Evolutionary conservation across 1,140 invertebrate species (phyloP), one percentile per base, ranked within the genome.

Genomic region (Mya arenaria): DNA sequence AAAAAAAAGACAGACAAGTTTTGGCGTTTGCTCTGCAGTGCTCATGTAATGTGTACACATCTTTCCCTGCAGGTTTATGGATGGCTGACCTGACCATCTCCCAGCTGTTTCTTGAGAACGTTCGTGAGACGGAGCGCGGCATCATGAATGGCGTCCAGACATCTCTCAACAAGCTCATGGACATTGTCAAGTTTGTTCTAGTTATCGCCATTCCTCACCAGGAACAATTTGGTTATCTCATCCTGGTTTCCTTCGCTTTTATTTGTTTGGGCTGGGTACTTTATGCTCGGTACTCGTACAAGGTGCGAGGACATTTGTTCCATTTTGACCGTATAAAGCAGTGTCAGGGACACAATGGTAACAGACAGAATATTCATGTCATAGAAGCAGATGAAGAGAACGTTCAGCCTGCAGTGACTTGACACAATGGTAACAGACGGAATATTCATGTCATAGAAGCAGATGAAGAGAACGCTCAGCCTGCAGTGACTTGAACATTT

Each of bases 21-120:
- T n/a, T n/a, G n/a, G n/a, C n/a, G n/a, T n/a, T n/a, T n/a, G n/a
- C n/a, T n/a, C n/a, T n/a, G n/a, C n/a, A n/a, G n/a, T n/a, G n/a
- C n/a, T n/a, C 23, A 72, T 30, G 23, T n/a, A n/a, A n/a, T n/a
- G n/a, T n/a, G n/a, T n/a, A n/a, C n/a, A n/a, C n/a, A 30, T 56
- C 5, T 25, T 58, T 32, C 36, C 32, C 32, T 4, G 28, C 86
- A 87, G 93, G 93, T 52, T 84, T 95, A 17, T 95, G 95, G 95
- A 90, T 94, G 55, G 92, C 94, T 4, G 95, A 95, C 88, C 85
- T 95, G n/a, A 91, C 92, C 2, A 93, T 95, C 17, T 94, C 94
- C 30, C 95, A 95, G 86, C 90, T 95, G n/a, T 91, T 95, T 85
- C 93, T 95, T 87, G 94, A 95, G 85, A 87, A 87, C 13, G 93